Conservation (phyloP, 37 sponge, comb jelly and placozoan species). For the Lycopodina hypogea region DNA sequence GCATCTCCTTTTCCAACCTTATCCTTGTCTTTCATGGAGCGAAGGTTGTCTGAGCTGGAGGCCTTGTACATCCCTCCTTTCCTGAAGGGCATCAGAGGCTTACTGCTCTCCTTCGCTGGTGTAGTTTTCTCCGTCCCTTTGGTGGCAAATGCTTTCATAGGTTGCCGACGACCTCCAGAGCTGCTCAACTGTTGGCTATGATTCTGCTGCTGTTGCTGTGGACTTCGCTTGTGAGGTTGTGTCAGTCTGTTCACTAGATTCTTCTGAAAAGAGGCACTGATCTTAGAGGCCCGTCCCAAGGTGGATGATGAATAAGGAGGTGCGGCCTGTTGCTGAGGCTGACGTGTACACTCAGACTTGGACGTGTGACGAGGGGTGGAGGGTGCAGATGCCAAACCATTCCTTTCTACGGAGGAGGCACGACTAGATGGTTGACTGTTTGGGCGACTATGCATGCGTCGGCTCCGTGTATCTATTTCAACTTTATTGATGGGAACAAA, state of each 20-base stretch:
- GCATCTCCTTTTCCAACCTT: background rate
- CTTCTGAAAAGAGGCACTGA: conserved; percentile 7
- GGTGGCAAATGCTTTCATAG: conserved; percentile 45
- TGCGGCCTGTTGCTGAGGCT: background rate
- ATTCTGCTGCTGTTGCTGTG: background rate
- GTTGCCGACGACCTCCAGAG: background rate
- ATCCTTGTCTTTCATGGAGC: conserved; percentile 17
- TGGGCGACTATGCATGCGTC: conserved; percentile 8
- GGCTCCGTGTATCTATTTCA: conserved; percentile 30
- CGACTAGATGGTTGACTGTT: conserved; percentile 8
- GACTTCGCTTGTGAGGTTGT: conserved; percentile 1
- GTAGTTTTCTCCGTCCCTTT: conserved; percentile 6
- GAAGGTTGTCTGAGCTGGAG: conserved; percentile 36
- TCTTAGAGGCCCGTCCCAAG: background rate
- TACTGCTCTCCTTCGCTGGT: background rate
- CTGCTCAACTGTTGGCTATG: too few relatives aligned
- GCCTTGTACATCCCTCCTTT: conserved; percentile 33
- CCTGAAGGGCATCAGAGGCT: conserved; percentile 4
- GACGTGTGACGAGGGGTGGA: too few relatives aligned
- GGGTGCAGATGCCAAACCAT: background rate
- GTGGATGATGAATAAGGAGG: background rate
- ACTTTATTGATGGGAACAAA: conserved; percentile 55
- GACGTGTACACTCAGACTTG: background rate
- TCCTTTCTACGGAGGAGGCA: conserved; percentile 8
- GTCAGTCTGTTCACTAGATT: conserved; percentile 14